phyloP scores from a whole-genome alignment of 2,888 invertebrate species.

The Hydrotaea diabolus region DNA sequence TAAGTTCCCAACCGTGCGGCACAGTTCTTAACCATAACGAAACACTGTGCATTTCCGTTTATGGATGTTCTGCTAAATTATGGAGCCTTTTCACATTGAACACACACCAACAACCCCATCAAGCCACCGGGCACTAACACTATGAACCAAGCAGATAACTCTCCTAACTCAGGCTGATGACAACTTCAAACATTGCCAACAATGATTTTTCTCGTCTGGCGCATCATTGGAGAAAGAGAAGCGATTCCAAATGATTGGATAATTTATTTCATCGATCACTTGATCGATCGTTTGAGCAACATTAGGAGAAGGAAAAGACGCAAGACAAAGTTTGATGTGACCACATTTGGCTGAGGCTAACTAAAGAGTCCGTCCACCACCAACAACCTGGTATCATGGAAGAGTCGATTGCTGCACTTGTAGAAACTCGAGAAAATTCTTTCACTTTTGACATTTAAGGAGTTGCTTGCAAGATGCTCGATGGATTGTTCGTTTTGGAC shows the following conservation, averaged over 20 bases:
- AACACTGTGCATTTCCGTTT: no score
- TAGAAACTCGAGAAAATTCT: background rate
- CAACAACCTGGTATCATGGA: background rate
- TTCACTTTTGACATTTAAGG: slow-evolving; percentile 59
- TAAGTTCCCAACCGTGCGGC: no score
- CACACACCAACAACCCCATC: background rate
- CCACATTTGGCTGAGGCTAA: slow-evolving; percentile 2
- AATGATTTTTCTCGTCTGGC: background rate
- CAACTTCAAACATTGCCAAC: background rate
- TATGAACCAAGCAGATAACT: slow-evolving; percentile 3
- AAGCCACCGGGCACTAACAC: no score
- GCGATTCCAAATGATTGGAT: slow-evolving; percentile 23
- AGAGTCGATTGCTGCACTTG: background rate
- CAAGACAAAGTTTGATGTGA: background rate
- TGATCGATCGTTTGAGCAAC: slow-evolving; percentile 50
- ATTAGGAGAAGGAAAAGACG: background rate
- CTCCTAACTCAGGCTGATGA: background rate
- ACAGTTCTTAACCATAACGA: no score
- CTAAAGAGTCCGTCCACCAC: background rate
- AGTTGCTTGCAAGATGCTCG: slow-evolving; percentile 16
- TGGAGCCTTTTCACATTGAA: no score
- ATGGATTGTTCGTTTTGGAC: background rate
- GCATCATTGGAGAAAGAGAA: background rate
- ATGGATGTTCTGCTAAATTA: no score
- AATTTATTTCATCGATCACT: slow-evolving; percentile 60